A percentile compares a stretch with the other conserved stretches of the same genome.
Conservation (phyloP, 30 jellyfish, hydroid and myxozoan genomes). For the Mastigias papua region DNA sequence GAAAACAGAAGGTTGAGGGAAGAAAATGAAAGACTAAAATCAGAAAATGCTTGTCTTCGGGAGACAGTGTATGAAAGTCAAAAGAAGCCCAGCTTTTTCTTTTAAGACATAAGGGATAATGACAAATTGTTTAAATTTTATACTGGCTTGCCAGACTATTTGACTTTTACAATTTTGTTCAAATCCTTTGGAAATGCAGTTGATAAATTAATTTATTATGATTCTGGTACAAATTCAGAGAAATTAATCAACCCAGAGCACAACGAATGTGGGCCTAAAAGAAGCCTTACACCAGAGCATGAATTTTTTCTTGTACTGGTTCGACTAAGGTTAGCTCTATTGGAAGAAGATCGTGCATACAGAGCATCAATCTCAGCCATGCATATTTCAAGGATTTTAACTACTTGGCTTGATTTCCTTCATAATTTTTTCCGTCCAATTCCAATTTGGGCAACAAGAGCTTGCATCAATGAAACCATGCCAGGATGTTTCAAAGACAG, state of each 20-base stretch:
- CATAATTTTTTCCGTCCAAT: constrained; percentile 34
- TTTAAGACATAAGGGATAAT: constrained; percentile 7
- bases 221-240: constrained; percentile 34
- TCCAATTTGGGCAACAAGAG: constrained; percentile 69
- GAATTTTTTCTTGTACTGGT: constrained; percentile 66
- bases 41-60: constrained; percentile 7
- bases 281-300: constrained; percentile 56
- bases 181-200: constrained; percentile 27
- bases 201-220: constrained; percentile 5
- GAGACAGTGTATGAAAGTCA: constrained; percentile 1
- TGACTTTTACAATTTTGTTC: constrained; percentile 48
- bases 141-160: constrained; percentile 49
- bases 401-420: constrained; percentile 61
- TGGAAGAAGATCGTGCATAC: constrained; percentile 60
- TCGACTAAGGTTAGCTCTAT: constrained; percentile 55
- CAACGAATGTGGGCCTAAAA: constrained; percentile 42
- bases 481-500: constrained; percentile 60
- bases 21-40: constrained; percentile 16
- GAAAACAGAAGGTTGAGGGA: constrained; percentile 3
- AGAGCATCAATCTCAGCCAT: constrained; percentile 35
- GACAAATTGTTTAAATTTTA: constrained; percentile 45
- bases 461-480: constrained; percentile 51
- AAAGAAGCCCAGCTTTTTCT: constrained; percentile 13
- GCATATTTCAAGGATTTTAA: constrained; percentile 35
- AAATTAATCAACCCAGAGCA: constrained; percentile 9